Conservation (phyloP, 2,888 invertebrate genomes). For the Tenthredo livida region DNA sequence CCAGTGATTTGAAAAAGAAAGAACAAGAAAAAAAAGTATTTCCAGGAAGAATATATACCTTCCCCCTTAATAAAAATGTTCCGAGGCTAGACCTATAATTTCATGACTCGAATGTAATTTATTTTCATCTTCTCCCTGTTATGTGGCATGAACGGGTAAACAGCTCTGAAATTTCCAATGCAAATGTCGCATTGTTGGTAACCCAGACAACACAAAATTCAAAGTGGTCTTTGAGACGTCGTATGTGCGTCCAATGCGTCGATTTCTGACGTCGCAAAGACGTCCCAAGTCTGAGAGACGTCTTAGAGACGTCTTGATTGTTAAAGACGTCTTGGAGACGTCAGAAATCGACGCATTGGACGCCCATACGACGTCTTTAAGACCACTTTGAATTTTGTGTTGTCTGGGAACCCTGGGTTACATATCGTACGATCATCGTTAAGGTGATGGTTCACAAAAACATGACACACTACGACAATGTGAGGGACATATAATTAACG, state of each 20-base stretch:
- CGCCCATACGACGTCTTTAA: no score
- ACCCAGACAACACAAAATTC: no score
- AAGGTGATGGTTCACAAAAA: slow-evolving; percentile 27
- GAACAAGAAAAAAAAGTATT: no score
- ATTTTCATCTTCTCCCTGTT: neutral
- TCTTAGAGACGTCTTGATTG: no score
- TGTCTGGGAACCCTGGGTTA: slow-evolving; percentile 68
- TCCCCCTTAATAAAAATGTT: neutral
- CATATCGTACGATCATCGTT: slow-evolving; percentile 57
- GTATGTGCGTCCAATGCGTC: no score
- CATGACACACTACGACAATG: neutral
- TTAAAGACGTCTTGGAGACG: no score
- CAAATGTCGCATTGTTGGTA: slow-evolving; percentile 68
- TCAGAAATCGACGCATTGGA: no score
- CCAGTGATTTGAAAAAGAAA: no score
- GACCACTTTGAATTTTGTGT: no score
- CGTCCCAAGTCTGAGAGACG: no score
- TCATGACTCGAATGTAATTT: neutral
- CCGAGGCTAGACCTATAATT: neutral
- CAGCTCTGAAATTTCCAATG: slow-evolving; percentile 65
- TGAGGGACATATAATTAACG: neutral
- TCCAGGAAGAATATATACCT: neutral
- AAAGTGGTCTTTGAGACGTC: no score
- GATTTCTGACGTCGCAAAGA: no score
- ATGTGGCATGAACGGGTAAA: slow-evolving; percentile 30